A percentile compares a stretch with the other conserved stretches of the same genome.
Evolutionary conservation across 2,888 invertebrate genomes (phyloP).

Genomic region (Eubasilissa splendida): DNA sequence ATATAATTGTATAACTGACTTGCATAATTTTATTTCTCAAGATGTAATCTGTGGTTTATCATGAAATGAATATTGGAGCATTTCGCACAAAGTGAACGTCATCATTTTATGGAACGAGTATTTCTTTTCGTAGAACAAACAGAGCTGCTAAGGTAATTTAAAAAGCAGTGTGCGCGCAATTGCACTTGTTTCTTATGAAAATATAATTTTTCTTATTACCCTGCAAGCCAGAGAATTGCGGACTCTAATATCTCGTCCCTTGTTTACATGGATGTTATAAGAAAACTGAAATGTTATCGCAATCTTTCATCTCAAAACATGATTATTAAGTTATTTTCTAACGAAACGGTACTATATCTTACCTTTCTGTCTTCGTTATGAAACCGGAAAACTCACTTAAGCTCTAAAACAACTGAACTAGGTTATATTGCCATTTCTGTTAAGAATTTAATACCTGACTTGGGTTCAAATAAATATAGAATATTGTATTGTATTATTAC

Average conservation of each 20-base stretch:
- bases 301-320: constrained; percentile 46
- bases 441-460: constrained; percentile 40
- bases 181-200: constrained; percentile 16
- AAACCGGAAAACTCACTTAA: constrained; percentile 3
- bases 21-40: too few relatives aligned
- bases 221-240: background rate
- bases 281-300: constrained; percentile 51
- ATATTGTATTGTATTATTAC: background rate
- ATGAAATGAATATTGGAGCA: too few relatives aligned
- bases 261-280: constrained; percentile 8
- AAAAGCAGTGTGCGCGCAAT: constrained; percentile 18
- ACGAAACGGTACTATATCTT: constrained; percentile 52
- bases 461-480: constrained; percentile 1
- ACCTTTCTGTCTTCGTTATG: constrained; percentile 18
- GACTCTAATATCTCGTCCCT: constrained; percentile 17
- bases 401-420: constrained; percentile 28
- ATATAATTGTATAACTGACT: too few relatives aligned
- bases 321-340: constrained; percentile 39
- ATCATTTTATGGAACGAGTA: too few relatives aligned
- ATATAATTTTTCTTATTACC: constrained; percentile 23
- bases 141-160: background rate
- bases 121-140: too few relatives aligned
- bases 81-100: too few relatives aligned
- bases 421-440: constrained; percentile 19
- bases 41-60: too few relatives aligned